Base-by-base conservation (phyloP, 2,888 invertebrate species). In the Drosophila helvetica region DNA sequence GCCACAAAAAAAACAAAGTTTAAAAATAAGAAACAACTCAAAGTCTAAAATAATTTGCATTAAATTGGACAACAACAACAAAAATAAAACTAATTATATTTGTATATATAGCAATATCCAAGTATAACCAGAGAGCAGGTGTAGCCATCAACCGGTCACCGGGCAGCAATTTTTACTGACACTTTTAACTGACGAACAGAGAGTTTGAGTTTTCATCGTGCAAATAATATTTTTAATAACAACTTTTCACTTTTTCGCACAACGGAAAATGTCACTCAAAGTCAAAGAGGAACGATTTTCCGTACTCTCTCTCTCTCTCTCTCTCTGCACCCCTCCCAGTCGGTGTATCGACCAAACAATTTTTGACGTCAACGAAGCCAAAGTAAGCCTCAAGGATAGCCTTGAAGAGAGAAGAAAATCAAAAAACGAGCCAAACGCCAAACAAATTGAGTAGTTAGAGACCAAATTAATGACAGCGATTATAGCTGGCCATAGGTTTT, bases 181-280 rank as follows among this genome's bases (percentile, higher is more conserved):
- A 80, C 65, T n/a, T n/a, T n/a, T n/a, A n/a, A n/a, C n/a, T n/a
- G n/a, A n/a, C n/a, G n/a, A n/a, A n/a, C n/a, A n/a, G n/a, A n/a
- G n/a, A n/a, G n/a, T n/a, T n/a, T n/a, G n/a, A 64, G 61, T 77
- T 79, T 77, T 72, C 74, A 74, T 59, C 73, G 66, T 67, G 63
- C 55, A 54, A 64, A 38, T 38, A 38, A 38, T 38, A n/a, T 38
- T 66, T 71, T 75, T 81, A 81, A 85, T 76, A 86, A 70, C 83
- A 79, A 87, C 88, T 87, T 84, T 84, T 87, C 88, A 84, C 84
- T 84, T 83, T 81, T 81, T 84, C 22, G 5, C 54, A 46, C 88
- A 87, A 65, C 84, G 86, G 80, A 84, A 84, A 84, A 70, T 84
- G 84, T 84, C 84, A 88, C 83, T 84, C 88, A 84, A 82, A 79